phyloP scores from a whole-genome alignment of 2,797 vertebrate genomes.

The Gallinago solitaria region DNA sequence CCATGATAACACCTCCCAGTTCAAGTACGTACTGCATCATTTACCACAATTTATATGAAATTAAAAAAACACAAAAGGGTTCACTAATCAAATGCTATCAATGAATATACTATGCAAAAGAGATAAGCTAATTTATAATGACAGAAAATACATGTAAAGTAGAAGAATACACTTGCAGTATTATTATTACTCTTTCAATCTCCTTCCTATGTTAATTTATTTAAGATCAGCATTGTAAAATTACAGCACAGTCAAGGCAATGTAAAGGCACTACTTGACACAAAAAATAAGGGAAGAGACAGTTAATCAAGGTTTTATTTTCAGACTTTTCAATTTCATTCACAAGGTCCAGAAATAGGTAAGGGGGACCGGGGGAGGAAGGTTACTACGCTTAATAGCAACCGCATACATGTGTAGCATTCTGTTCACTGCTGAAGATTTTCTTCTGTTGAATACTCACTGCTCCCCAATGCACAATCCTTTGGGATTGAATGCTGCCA shows the following conservation, averaged over 20 bases:
- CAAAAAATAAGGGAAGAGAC: not conserved
- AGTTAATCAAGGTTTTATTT: not conserved
- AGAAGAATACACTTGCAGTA: not conserved
- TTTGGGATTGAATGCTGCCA: not conserved
- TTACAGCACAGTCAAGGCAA: not conserved
- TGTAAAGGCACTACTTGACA: not conserved
- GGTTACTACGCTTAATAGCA: not conserved
- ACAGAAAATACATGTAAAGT: not conserved
- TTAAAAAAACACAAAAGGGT: not conserved
- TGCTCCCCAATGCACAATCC: not conserved
- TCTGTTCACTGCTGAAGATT: not conserved
- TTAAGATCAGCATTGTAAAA: not conserved
- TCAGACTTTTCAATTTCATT: not conserved
- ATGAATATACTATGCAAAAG: not conserved
- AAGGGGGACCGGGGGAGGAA: accelerated
- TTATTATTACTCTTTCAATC: not conserved
- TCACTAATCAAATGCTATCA: slow-evolving; percentile 2
- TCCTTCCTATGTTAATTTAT: not conserved
- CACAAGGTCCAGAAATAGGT: not conserved
- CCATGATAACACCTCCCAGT: not conserved
- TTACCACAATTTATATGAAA: not conserved
- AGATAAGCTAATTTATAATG: not conserved
- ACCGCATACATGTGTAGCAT: not conserved
- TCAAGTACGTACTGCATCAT: not conserved
- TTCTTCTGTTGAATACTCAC: not conserved